Evolutionary conservation across 1,140 invertebrate species (phyloP).

Genomic region (Papilio machaon): DNA sequence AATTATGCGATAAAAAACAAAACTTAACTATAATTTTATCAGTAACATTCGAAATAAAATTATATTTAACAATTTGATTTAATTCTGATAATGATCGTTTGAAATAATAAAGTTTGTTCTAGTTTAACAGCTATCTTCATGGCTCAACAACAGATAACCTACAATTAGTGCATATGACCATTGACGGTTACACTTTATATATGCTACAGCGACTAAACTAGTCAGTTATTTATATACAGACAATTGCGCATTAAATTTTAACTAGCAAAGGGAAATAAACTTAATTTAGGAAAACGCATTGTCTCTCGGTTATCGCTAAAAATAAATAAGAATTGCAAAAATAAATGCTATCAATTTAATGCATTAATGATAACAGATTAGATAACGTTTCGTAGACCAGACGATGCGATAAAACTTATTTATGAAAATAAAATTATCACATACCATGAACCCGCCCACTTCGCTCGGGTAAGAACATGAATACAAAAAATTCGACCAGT

Average conservation of each 20-base stretch:
- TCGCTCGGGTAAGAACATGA: background rate
- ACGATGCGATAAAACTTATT: constrained; percentile 13
- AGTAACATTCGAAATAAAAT: background rate
- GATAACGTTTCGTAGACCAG: constrained; percentile 15
- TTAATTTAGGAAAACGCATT: background rate
- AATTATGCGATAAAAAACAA: background rate
- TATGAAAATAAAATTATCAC: constrained; percentile 8
- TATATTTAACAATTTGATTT: background rate
- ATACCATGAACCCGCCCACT: background rate
- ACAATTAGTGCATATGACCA: background rate
- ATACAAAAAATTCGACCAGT: no score
- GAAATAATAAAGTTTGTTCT: background rate
- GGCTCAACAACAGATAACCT: constrained; percentile 4
- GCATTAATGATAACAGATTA: constrained; percentile 27
- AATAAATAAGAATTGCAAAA: constrained; percentile 17
- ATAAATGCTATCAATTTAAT: constrained; percentile 30
- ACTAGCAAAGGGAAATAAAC: background rate
- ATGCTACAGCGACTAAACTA: background rate
- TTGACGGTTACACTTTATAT: background rate
- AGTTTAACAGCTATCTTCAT: background rate
- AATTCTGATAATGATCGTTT: constrained; percentile 5
- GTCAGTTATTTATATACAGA: background rate
- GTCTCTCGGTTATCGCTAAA: background rate
- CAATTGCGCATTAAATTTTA: constrained; percentile 1
- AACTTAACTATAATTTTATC: background rate